Base-by-base conservation (phyloP, 2,113 vertebrate genomes). In the Cyanocitta stelleri region DNA sequence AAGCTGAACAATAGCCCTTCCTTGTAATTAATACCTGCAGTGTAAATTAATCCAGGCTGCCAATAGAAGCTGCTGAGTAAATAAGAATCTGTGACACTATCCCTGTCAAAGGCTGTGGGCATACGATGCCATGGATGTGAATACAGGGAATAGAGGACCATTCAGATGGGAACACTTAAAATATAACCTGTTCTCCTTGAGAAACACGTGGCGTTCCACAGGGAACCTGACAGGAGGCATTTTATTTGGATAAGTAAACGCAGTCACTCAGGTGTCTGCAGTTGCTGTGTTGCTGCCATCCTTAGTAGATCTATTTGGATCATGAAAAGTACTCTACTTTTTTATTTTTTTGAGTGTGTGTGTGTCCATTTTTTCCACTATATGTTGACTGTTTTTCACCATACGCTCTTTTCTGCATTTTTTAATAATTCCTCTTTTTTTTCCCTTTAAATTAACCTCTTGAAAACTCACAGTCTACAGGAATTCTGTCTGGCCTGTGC, bases 11-110 rank as follows among this genome's bases (percentile, higher is more conserved):
- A 94, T 77, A 83, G 75, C 44, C 59, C 73, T 85, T 81, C 48
- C 62, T 93, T 88, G 96, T 95, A 96, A 97, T 96, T 96, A 96
- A 97, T 96, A 95, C 75, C 94, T 75, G 75, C 7, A 73, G 64
- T 61, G 94, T 89, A 97, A 97, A 75, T 67, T 73, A 89, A 96
- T 91, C 85, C 91, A 41, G 67, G 61, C 76, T 56, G 29, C 79
- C 59, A 93, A 51, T 43, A 73, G 93, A 72, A 92, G 82, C 81
- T 88, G 87, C 93, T 93, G 80, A 72, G 94, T 97, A 97, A 97
- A 95, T 96, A 97, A 97, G 93, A 95, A 87, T 90, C 93, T 87
- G 54, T 78, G 68, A 86, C 46, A 87, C 43, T 61, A 62, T 63
- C 64, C n/a, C 54, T 84, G 46, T 90, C 68, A 93, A 93, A 93